Evolutionary conservation across 2,113 vertebrate genomes (phyloP).

Genomic region (Saimiri boliviensis): DNA sequence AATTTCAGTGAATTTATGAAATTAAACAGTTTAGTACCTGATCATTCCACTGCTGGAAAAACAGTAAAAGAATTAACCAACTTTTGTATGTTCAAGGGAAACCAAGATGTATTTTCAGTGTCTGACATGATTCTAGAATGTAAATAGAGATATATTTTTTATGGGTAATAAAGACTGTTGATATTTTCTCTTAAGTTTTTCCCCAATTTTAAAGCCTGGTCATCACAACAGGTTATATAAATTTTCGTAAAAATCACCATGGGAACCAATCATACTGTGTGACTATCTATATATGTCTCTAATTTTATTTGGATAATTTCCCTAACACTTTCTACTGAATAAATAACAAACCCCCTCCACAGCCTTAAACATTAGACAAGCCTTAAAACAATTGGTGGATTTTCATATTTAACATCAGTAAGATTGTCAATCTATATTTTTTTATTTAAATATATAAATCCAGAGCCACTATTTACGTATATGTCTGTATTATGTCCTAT

Average conservation of each 20-base stretch:
- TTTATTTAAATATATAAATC: neutral
- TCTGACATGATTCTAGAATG: neutral
- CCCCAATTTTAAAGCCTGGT: neutral
- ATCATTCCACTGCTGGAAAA: neutral
- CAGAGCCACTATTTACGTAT: neutral
- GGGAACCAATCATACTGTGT: neutral
- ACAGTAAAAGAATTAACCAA: neutral
- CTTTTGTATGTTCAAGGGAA: neutral
- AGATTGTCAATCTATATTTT: neutral
- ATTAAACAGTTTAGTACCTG: neutral
- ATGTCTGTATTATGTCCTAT: neutral
- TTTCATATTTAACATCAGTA: slow-evolving; percentile 25
- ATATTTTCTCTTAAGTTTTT: neutral
- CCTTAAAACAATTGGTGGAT: neutral
- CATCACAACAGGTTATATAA: neutral
- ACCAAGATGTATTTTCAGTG: neutral
- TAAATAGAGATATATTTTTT: neutral
- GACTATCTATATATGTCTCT: neutral
- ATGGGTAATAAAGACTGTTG: neutral
- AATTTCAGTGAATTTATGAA: neutral
- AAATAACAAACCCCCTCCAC: neutral
- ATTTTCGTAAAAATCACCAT: slow-evolving; percentile 25
- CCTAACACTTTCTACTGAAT: neutral
- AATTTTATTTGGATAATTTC: slow-evolving; percentile 52
- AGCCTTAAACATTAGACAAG: neutral